phyloP scores from a whole-genome alignment of 2,113 vertebrate genomes.

The Anarrhichthys ocellatus region DNA sequence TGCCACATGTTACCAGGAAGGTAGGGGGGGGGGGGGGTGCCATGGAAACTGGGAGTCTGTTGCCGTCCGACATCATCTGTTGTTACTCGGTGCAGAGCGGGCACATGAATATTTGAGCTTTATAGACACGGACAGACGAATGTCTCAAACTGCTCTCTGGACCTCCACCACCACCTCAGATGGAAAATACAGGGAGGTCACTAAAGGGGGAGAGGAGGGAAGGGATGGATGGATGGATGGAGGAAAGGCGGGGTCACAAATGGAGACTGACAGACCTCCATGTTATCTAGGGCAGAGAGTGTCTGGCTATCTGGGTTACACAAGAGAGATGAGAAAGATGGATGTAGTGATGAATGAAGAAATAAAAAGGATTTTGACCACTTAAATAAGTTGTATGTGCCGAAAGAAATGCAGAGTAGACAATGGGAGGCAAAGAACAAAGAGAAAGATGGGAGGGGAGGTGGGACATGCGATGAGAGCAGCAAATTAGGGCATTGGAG shows the following conservation, averaged over 20 bases:
- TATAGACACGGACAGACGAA: conserved; percentile 59
- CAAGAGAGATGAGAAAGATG: not conserved
- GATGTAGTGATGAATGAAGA: conserved; percentile 8
- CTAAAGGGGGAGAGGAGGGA: not conserved
- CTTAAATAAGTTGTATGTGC: conserved; percentile 25
- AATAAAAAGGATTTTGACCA: conserved; percentile 28
- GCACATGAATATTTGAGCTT: conserved; percentile 79
- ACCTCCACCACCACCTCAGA: conserved; percentile 21
- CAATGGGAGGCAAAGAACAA: conserved; percentile 52
- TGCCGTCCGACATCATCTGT: conserved; percentile 70
- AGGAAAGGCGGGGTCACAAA: conserved; percentile 49
- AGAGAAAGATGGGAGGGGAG: conserved; percentile 34
- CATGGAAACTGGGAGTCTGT: conserved; percentile 81
- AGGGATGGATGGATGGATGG: conserved; percentile 10
- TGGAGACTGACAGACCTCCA: conserved; percentile 51
- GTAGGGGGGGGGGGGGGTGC: conserved; percentile 64
- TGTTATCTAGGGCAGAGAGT: conserved; percentile 61
- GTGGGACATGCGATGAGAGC: conserved; percentile 56
- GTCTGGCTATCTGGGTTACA: conserved; percentile 34
- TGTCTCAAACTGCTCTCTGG: conserved; percentile 38
- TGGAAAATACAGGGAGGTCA: conserved; percentile 42
- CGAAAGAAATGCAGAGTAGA: conserved; percentile 40
- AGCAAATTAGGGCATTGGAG: conserved; percentile 71
- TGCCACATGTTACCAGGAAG: conserved; percentile 45
- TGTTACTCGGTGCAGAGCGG: conserved; percentile 37